Base-by-base conservation (phyloP, 2,888 invertebrate genomes). In the Calliphora vomitoria region DNA sequence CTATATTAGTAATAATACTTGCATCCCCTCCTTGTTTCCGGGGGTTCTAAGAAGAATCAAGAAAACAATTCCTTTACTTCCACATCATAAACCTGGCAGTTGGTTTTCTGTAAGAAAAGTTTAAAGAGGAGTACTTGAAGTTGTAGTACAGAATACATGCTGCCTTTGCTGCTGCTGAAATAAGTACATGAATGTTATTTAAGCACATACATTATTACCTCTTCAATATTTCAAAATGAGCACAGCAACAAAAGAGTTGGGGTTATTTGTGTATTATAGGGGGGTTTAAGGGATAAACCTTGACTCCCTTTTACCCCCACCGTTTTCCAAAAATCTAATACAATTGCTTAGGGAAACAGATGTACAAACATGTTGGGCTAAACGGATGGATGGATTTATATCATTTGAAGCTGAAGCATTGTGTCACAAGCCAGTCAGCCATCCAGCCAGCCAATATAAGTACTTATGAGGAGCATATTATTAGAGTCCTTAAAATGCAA, bases 161-260 rank as follows among this genome's bases (percentile, higher is more conserved):
- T 68, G 38, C 15, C 8, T 47, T 31, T 62, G 20, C 15, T 50
- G 20, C 15, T 50, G 35, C 50, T 80, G 55, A 72, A 81, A 35
- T 44, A 47, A 66, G 20, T 38, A 55, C 35, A 64, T 60, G 72
- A 74, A 72, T 79, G 31, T 60, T 84, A 60, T 76, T 84, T 81
- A 81, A 87, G 81, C 62, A 72, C 81, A 72, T 60, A 78, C 72
- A 74, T 87, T 81, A 87, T 84, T 84, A 82, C 74, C 84, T 75
- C 84, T 78, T 84, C 81, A 84, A 78, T 74, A 84, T 78, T 78
- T 87, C 71, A 72, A 78, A 69, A 66, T 68, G 76, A 84, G 80
- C 64, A 58, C 66, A 55, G n/a, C 6, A 11, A 2, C 10, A 13
- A 74, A 72, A 58, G 44, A 47, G 3, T 13, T 15, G 47, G 50